Percentiles rank a stretch among this genome's conserved stretches.
These are phyloP conservation scores for Mellilla xanthometata DNA, from an alignment of 2,888 invertebrate genomes.

Conservation along the genomic window DNA sequence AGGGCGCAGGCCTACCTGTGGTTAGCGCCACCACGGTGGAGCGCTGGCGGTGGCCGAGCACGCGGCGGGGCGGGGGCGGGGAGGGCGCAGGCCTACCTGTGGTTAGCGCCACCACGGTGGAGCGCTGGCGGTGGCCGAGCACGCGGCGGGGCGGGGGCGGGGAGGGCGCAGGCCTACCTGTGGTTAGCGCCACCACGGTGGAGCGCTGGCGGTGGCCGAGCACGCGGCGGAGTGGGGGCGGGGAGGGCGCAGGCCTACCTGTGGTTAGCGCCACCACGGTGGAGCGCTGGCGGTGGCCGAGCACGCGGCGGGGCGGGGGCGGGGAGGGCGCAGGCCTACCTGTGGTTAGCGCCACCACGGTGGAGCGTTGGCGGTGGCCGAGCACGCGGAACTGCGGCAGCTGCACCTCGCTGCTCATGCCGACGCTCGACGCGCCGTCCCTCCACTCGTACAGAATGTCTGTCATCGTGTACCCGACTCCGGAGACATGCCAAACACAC, in stretches of 20 bases:
- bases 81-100: constrained; percentile 93
- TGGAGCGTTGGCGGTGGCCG: constrained; percentile 95
- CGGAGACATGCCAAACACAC: constrained; percentile 83
- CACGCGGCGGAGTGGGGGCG: constrained; percentile 18
- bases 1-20: constrained; percentile 92
- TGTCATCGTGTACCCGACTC: constrained; percentile 99
- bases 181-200: constrained; percentile 94
- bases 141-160: constrained; percentile 97
- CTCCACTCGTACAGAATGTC: constrained; percentile 98
- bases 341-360: constrained; percentile 94
- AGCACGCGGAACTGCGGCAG: constrained; percentile 96
- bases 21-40: constrained; percentile 94
- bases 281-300: too few relatives aligned
- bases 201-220: constrained; percentile 39
- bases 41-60: constrained; percentile 95
- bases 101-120: constrained; percentile 93
- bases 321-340: constrained; percentile 78
- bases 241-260: constrained; percentile 7
- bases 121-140: constrained; percentile 95
- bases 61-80: constrained; percentile 96
- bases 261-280: constrained; percentile 24
- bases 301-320: constrained; percentile 15
- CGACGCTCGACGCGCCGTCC: constrained; percentile 93
- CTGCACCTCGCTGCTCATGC: constrained; percentile 95
- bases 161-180: constrained; percentile 92